Conservation (phyloP, 2,113 vertebrate species). For the Climacteris rufus region DNA sequence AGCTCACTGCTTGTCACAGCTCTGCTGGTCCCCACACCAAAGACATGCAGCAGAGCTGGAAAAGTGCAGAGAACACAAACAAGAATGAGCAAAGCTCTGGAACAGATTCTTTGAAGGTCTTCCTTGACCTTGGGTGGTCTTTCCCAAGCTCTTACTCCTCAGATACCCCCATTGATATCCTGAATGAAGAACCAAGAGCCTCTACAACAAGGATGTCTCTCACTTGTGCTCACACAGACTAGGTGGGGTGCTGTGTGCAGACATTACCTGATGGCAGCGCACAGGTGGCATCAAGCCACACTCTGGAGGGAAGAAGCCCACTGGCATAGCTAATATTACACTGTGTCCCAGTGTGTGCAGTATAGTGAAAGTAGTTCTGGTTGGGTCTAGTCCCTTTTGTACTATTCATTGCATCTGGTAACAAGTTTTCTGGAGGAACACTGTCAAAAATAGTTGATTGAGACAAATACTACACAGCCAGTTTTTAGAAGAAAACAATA, state of each 20-base stretch:
- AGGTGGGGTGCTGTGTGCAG: neutral
- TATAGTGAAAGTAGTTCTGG: neutral
- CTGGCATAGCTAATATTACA: neutral
- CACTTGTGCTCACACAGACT: rapidly evolving
- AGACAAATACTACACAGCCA: neutral
- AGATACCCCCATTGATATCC: rapidly evolving
- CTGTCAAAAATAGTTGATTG: neutral
- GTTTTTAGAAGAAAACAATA: neutral
- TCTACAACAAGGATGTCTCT: neutral
- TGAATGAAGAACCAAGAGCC: neutral
- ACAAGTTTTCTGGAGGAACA: neutral
- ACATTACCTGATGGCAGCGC: neutral
- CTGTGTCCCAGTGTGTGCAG: neutral
- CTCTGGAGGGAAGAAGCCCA: rapidly evolving
- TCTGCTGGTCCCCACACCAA: rapidly evolving
- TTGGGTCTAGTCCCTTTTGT: neutral
- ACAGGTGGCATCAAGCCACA: neutral
- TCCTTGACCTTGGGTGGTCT: neutral
- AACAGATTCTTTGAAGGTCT: neutral
- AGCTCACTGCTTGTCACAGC: neutral
- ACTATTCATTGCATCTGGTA: neutral
- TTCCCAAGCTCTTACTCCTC: neutral
- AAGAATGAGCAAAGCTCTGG: neutral
- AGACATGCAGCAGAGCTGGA: neutral
- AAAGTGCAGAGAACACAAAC: neutral